Conservation (phyloP, 2,888 invertebrate genomes). For the Ligdia adustata region DNA sequence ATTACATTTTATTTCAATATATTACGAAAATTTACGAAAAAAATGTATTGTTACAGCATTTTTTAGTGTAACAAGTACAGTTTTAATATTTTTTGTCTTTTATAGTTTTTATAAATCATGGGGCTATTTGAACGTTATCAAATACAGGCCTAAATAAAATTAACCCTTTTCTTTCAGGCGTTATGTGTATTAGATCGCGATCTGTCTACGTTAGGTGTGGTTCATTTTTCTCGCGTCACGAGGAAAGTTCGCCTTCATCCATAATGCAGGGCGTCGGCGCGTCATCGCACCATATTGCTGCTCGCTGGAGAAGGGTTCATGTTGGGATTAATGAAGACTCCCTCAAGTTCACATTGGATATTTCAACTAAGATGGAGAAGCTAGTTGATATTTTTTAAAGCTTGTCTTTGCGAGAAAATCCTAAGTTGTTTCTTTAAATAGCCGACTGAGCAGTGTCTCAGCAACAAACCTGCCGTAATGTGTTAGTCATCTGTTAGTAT, state of each 20-base stretch:
- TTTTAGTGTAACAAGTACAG: neutral
- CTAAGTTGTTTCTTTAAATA: too few species aligned
- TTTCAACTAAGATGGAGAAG: too few species aligned
- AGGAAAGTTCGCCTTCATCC: conserved; percentile 74
- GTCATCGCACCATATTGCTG: conserved; percentile 78
- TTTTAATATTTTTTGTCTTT: neutral
- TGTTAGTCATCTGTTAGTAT: too few species aligned
- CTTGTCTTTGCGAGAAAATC: too few species aligned
- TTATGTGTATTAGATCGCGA: conserved; percentile 72
- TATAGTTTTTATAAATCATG: too few species aligned
- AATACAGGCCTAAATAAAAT: too few species aligned
- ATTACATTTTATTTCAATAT: neutral
- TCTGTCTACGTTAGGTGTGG: conserved; percentile 67
- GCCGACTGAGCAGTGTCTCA: too few species aligned
- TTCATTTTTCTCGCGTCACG: conserved; percentile 83
- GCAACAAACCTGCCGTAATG: too few species aligned
- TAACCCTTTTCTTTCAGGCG: too few species aligned
- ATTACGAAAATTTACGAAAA: neutral
- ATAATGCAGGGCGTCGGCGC: conserved; percentile 81
- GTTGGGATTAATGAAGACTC: conserved; percentile 64
- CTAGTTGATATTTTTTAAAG: too few species aligned
- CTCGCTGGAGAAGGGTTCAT: conserved; percentile 67
- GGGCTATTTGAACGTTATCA: too few species aligned
- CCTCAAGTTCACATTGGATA: conserved; percentile 21
- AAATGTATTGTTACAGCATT: neutral